Base-by-base conservation (phyloP, 1,140 invertebrate species). In the Ephestia elutella region DNA sequence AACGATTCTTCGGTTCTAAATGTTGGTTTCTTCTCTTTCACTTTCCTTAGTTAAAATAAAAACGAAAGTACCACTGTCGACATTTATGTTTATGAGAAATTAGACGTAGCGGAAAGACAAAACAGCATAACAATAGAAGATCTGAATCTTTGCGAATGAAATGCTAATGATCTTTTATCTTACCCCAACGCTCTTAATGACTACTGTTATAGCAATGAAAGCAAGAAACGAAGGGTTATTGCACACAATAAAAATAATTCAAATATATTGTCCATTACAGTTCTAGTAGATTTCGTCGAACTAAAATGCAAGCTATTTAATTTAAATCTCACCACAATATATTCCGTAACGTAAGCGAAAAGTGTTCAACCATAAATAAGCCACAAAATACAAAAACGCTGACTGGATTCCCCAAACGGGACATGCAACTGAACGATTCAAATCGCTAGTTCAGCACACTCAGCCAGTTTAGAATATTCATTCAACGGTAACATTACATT, bases 381-480 rank as follows among this genome's bases (percentile, higher is more conserved):
- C 13, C 38, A 44, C 38, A 15, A 15, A 15, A 44, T 44, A 44
- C 38, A 44, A 44, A 44, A 44, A 44, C 38, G 38, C 38, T 44
- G 38, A 44, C 38, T 44, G 38, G 38, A 44, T 44, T 44, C 38
- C 38, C 38, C 38, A 44, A 44, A 44, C 38, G 38, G 38, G 38
- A 44, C 38, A 44, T 44, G 38, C 38, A 44, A 44, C 38, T 44
- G 38, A 44, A 44, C 38, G 38, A 44, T 44, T 56, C 54, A 63
- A 63, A 65, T 63, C 58, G 63, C 60, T 54, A 57, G 56, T 57
- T 71, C 65, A 66, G 64, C 66, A 62, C 57, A 58, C 57, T 59
- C 50, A 65, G 59, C 56, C 50, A 66, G 66, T 71, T 70, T 70
- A 72, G 71, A 78, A 81, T 75, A 80, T 78, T 80, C 75, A 79